Evolutionary conservation across 2,888 invertebrate species (phyloP).

Genomic region (Papilio demoleus): DNA sequence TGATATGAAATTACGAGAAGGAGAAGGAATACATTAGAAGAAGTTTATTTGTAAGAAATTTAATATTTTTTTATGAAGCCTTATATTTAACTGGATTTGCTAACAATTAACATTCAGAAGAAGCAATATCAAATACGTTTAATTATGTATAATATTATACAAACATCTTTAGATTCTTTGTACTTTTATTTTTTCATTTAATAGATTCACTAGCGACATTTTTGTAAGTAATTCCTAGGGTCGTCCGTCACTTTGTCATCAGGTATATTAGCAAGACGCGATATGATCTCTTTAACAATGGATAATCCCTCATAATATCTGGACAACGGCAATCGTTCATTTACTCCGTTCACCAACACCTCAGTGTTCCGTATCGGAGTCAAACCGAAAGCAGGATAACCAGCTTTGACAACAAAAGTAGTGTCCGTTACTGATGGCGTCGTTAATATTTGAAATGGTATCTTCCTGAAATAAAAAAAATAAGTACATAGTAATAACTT

Average conservation of each 20-base stretch:
- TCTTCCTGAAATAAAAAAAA: conserved; percentile 8
- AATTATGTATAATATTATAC: too few species aligned
- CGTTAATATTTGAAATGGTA: conserved; percentile 10
- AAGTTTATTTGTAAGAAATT: too few species aligned
- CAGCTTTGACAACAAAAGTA: conserved; percentile 1
- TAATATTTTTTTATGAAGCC: too few species aligned
- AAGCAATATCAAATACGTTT: neutral
- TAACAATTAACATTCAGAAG: neutral
- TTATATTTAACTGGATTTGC: neutral
- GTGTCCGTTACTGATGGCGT: conserved; percentile 5
- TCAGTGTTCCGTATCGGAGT: conserved; percentile 15
- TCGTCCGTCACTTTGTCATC: conserved; percentile 11
- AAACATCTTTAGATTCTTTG: neutral
- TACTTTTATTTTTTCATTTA: neutral
- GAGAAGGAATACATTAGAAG: too few species aligned
- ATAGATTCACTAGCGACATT: neutral
- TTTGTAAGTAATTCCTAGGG: conserved; percentile 5
- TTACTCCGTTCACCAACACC: conserved; percentile 7
- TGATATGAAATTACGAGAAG: too few species aligned
- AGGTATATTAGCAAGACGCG: conserved; percentile 16
- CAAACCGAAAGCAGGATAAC: conserved; percentile 17
- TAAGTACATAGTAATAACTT: too few species aligned
- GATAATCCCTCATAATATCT: conserved; percentile 17
- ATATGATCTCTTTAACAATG: neutral
- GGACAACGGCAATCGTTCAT: conserved; percentile 14